phyloP scores from a whole-genome alignment of 53 echinoderm and acorn worm genomes.

The Paracentrotus lividus region DNA sequence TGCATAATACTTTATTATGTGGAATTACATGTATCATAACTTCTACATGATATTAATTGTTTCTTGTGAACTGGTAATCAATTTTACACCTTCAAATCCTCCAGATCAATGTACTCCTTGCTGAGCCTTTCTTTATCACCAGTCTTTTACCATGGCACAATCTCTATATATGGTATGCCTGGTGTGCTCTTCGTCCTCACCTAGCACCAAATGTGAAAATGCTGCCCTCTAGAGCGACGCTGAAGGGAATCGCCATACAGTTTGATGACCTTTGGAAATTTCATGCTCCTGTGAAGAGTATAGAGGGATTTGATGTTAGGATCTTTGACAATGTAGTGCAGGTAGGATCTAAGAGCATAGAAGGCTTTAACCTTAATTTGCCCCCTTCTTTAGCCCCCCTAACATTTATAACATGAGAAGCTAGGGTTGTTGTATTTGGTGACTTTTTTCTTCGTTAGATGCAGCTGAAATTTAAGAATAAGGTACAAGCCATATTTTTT shows the following conservation, averaged over 20 bases:
- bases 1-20: too few relatives aligned
- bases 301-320: conserved; percentile 92
- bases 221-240: conserved; percentile 80
- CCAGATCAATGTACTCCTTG: conserved; percentile 89
- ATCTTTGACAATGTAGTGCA: conserved; percentile 89
- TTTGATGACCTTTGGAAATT: conserved; percentile 99
- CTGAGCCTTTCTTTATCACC: conserved; percentile 88
- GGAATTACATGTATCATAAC: not conserved
- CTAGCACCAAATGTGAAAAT: conserved; percentile 74
- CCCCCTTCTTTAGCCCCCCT: too few relatives aligned
- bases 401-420: too few relatives aligned
- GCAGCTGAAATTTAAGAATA: too few relatives aligned
- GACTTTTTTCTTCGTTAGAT: too few relatives aligned
- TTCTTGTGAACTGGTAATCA: conserved; percentile 24
- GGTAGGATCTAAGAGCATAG: conserved; percentile 68
- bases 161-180: conserved; percentile 93
- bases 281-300: conserved; percentile 84
- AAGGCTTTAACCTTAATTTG: too few relatives aligned
- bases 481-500: too few relatives aligned
- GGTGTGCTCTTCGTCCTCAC: conserved; percentile 65
- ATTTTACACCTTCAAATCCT: not conserved
- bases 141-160: conserved; percentile 93
- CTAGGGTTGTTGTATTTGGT: too few relatives aligned
- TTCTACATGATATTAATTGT: not conserved
- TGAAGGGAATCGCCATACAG: conserved; percentile 88